Evolutionary conservation across 1,140 invertebrate species (phyloP).

Genomic region (Littorina saxatilis): DNA sequence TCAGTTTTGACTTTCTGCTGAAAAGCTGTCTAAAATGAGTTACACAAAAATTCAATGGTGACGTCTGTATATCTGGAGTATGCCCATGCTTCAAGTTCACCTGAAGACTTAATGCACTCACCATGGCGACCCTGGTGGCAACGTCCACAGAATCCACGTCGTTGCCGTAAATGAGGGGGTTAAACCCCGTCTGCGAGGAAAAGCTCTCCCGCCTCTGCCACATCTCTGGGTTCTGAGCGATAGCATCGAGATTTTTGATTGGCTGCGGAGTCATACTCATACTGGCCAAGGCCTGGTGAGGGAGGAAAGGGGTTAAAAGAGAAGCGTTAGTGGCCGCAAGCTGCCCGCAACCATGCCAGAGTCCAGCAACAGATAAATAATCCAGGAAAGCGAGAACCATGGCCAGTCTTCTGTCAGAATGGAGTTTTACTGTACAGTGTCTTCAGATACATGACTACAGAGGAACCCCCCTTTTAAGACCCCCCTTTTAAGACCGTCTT

Average conservation of each 20-base stretch:
- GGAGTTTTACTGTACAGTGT: no score
- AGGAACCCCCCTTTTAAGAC: no score
- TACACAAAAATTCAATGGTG: no score
- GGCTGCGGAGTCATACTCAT: conserved; percentile 78
- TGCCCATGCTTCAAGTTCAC: no score
- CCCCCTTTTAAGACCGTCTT: no score
- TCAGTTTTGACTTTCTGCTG: no score
- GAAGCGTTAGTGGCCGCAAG: conserved; percentile 26
- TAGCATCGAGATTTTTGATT: conserved; percentile 77
- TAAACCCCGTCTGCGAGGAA: conserved; percentile 77
- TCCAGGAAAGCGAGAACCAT: neutral
- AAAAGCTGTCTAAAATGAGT: no score
- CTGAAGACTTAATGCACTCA: conserved; percentile 75
- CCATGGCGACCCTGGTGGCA: conserved; percentile 99
- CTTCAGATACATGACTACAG: no score
- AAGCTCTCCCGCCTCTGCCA: conserved; percentile 78
- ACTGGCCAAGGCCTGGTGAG: conserved; percentile 77
- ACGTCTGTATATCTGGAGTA: no score
- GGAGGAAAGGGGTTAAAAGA: conserved; percentile 19
- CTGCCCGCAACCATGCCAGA: conserved; percentile 36
- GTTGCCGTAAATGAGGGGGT: conserved; percentile 95
- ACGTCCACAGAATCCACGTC: conserved; percentile 99
- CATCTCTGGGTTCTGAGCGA: conserved; percentile 74
- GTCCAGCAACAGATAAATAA: conserved; percentile 1
- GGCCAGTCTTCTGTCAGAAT: no score